A percentile compares a stretch with the other conserved stretches of the same genome.
Conservation (phyloP, 2,113 vertebrate genomes). For the Trematocara unimaculatum region DNA sequence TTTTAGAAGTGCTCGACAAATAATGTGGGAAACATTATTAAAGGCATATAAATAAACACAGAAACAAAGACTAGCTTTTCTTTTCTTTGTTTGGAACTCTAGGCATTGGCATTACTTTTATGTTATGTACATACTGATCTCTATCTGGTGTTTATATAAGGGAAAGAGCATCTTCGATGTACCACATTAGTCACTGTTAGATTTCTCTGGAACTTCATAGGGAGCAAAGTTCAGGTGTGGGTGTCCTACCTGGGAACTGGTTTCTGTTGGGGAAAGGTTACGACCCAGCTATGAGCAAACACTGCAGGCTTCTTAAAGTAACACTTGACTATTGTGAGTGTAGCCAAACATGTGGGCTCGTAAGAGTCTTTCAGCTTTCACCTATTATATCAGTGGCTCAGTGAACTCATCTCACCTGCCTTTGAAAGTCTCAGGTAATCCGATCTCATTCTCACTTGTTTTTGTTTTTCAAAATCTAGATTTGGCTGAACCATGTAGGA, state of each 20-base stretch:
- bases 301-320: background rate
- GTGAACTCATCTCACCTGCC: background rate
- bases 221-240: background rate
- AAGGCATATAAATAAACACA: background rate
- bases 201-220: background rate
- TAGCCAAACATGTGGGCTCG: background rate
- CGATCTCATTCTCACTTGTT: background rate
- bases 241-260: background rate
- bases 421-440: background rate
- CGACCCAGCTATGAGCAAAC: background rate
- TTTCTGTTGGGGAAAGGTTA: background rate
- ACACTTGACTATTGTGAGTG: background rate
- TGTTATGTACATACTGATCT: background rate
- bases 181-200: background rate
- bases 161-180: background rate
- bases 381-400: background rate
- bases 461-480: background rate
- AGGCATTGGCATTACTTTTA: background rate
- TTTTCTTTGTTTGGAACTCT: background rate
- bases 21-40: background rate
- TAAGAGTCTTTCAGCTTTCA: background rate
- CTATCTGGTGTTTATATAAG: background rate
- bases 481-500: background rate
- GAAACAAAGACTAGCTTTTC: background rate
- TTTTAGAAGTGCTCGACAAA: background rate